Base-by-base conservation (phyloP, 2,113 vertebrate genomes). In the Osmerus eperlanus region DNA sequence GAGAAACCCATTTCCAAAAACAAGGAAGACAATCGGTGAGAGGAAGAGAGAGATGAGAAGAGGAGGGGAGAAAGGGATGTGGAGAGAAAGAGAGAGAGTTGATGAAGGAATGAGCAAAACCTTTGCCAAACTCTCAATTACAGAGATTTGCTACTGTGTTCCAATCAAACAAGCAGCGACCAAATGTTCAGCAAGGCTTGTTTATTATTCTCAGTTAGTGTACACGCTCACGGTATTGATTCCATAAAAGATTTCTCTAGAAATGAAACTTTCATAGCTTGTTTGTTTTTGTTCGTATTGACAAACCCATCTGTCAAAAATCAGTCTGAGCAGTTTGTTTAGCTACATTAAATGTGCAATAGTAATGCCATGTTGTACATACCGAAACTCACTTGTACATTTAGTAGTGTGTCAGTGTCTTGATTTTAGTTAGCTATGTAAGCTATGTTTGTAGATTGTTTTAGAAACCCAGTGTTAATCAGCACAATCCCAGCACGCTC, bases 191-290 rank as follows among this genome's bases (percentile, higher is more conserved):
- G 14, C 14, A 56, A 53, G 66, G 51, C 67, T 83, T 75, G 53
- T 83, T 84, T 75, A 76, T 81, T 85, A 82, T 85, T 79, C 74
- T 52, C 65, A 72, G 74, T 76, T 80, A 77, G 78, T 82, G 68
- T 77, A 70, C 32, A 71, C 82, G 66, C 74, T 77, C 68, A 68
- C 36, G 0, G 19, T 73, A 83, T 86, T 68, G 81, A 86, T 82
- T 74, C 41, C 28, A 64, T 54, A 62, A 81, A 70, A 78, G 68
- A 83, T 76, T 73, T 52, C 59, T 70, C 61, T 77, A 63, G 56
- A 74, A 76, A 74, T 78, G 8, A 72, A 79, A 70, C 23, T 58
- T 14, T 18, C 65, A 52, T 58, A 56, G 68, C 56, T 78, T 53
- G 8, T 54, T 1, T 36, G 16, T 54, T 18, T 36, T 69, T 69